phyloP scores from a whole-genome alignment of 1,140 invertebrate genomes.

The Leptonema lineaticorne region DNA sequence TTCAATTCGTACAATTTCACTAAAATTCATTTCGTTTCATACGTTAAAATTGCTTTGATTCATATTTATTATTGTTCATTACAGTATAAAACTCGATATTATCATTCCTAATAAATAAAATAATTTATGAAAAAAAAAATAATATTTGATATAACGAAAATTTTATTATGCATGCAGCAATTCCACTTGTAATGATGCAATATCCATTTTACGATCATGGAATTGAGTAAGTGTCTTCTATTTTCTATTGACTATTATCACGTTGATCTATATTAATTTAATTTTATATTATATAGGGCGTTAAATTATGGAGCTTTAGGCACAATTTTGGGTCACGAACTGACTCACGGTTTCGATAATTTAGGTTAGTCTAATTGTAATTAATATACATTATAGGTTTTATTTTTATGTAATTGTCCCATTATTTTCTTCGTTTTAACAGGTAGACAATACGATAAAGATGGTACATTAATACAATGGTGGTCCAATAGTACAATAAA shows the following conservation, averaged over 20 bases:
- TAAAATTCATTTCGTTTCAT: too few species aligned
- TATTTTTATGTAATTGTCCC: not conserved
- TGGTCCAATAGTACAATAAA: conserved; percentile 78
- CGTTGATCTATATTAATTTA: conserved; percentile 16
- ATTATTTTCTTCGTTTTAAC: too few species aligned
- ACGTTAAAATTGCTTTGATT: too few species aligned
- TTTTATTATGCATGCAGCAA: conserved; percentile 59
- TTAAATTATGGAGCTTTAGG: conserved; percentile 84
- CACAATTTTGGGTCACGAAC: conserved; percentile 78
- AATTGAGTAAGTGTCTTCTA: conserved; percentile 59
- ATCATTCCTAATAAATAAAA: too few species aligned
- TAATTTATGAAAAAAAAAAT: too few species aligned
- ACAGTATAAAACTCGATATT: too few species aligned
- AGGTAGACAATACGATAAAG: conserved; percentile 72
- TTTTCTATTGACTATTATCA: not conserved
- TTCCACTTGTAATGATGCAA: conserved; percentile 73
- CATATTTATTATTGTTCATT: too few species aligned
- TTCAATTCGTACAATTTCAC: too few species aligned
- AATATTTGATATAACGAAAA: conserved; percentile 15
- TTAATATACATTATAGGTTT: not conserved
- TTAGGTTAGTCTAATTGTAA: conserved; percentile 55
- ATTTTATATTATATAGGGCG: conserved; percentile 56
- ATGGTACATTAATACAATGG: conserved; percentile 77
- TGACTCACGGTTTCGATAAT: conserved; percentile 85
- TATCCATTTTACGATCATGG: conserved; percentile 71